Evolutionary conservation across 2,888 invertebrate species (phyloP).

Genomic region (Drosophila antonietae): DNA sequence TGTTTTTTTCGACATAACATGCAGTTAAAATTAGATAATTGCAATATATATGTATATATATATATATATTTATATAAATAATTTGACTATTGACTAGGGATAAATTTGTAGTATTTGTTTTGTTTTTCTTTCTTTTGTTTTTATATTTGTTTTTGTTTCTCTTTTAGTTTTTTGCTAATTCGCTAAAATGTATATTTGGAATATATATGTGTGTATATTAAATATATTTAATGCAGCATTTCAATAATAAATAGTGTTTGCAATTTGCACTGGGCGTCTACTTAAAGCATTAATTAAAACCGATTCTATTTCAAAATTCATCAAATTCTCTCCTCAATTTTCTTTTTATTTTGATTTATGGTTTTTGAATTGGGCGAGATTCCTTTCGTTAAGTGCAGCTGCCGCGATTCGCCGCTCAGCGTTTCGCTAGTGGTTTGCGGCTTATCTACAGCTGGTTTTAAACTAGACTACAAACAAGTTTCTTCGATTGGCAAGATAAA

Average conservation of each 20-base stretch:
- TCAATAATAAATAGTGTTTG: conserved; percentile 59
- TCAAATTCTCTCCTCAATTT: conserved; percentile 26
- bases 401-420: conserved; percentile 43
- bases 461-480: conserved; percentile 69
- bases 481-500: conserved; percentile 74
- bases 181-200: conserved; percentile 74
- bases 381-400: conserved; percentile 37
- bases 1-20: conserved; percentile 43
- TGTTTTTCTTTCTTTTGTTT: conserved; percentile 24
- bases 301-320: conserved; percentile 53
- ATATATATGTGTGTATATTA: conserved; percentile 46
- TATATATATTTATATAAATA: conserved; percentile 74
- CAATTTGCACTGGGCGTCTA: conserved; percentile 69
- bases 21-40: conserved; percentile 67
- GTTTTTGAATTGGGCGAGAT: conserved; percentile 52
- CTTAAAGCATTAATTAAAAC: conserved; percentile 52
- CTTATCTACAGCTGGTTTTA: conserved; percentile 57
- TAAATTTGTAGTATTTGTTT: conserved; percentile 72
- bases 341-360: not conserved
- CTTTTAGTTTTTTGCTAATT: conserved; percentile 58
- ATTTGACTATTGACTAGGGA: conserved; percentile 84
- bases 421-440: conserved; percentile 35
- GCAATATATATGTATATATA: conserved; percentile 54
- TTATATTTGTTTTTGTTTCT: conserved; percentile 13
- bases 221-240: conserved; percentile 41